Conservation (phyloP, 1,140 invertebrate genomes). For the Dreissena polymorpha region DNA sequence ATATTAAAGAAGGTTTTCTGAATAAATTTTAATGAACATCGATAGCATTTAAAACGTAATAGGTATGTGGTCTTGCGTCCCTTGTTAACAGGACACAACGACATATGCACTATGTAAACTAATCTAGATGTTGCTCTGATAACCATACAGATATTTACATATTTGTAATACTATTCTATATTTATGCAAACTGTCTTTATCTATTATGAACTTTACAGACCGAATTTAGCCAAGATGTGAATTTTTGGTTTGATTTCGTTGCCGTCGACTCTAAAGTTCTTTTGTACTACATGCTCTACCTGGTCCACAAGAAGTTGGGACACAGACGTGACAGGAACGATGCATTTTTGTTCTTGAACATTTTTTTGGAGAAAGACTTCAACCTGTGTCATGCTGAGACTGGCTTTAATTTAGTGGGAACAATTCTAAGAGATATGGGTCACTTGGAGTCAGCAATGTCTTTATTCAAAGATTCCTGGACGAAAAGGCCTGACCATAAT, state of each 20-base stretch:
- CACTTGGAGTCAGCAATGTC: background rate
- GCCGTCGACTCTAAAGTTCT: background rate
- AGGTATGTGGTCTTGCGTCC: no score
- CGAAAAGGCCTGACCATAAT: background rate
- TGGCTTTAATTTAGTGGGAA: background rate
- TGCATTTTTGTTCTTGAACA: background rate
- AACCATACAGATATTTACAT: background rate
- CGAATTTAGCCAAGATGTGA: background rate
- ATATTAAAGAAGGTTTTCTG: background rate
- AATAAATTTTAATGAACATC: no score
- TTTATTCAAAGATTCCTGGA: background rate
- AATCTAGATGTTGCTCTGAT: no score
- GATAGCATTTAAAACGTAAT: no score
- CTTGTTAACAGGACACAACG: no score
- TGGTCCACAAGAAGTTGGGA: background rate
- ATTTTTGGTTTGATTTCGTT: conserved; percentile 1
- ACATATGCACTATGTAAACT: no score
- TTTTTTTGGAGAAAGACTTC: background rate
- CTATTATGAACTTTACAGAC: background rate
- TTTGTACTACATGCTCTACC: background rate
- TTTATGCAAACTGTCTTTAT: background rate
- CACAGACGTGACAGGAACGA: background rate
- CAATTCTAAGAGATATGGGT: background rate
- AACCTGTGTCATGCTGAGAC: background rate
- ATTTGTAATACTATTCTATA: background rate